Percentiles rank a stretch among this genome's conserved stretches.
phyloP scores from a whole-genome alignment of 2,113 vertebrate species.

The Candoia aspera region DNA sequence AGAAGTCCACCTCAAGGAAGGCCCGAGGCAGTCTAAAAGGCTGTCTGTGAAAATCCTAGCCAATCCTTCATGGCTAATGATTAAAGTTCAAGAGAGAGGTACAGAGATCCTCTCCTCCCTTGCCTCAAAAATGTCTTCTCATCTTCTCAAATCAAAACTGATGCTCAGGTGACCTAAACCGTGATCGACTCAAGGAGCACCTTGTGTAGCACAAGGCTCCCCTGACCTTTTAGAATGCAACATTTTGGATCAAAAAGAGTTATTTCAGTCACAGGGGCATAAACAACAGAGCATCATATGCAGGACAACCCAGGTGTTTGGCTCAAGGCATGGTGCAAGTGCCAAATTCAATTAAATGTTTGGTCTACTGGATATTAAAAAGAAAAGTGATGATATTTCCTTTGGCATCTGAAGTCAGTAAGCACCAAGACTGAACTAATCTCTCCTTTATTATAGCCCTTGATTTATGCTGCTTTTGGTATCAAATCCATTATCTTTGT shows the following conservation, averaged over 20 bases:
- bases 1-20: neutral
- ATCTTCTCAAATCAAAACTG: neutral
- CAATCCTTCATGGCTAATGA: neutral
- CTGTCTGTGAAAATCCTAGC: neutral
- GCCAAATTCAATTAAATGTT: neutral
- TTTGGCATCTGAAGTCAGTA: neutral
- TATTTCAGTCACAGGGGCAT: neutral
- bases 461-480: neutral
- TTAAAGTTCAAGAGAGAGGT: neutral
- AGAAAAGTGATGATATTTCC: neutral
- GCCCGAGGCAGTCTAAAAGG: neutral
- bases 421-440: neutral
- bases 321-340: neutral
- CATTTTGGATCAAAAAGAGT: neutral
- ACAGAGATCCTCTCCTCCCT: neutral
- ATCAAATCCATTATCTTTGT: neutral
- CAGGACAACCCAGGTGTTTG: conserved; percentile 1
- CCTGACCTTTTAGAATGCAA: neutral
- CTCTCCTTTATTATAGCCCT: neutral
- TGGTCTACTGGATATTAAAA: neutral
- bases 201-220: neutral
- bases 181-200: neutral
- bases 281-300: neutral
- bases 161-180: neutral
- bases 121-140: neutral